Percentiles rank a stretch among this genome's conserved stretches.
Evolutionary conservation across 2,113 vertebrate genomes (phyloP).

Genomic region (Chionodraco myersi): DNA sequence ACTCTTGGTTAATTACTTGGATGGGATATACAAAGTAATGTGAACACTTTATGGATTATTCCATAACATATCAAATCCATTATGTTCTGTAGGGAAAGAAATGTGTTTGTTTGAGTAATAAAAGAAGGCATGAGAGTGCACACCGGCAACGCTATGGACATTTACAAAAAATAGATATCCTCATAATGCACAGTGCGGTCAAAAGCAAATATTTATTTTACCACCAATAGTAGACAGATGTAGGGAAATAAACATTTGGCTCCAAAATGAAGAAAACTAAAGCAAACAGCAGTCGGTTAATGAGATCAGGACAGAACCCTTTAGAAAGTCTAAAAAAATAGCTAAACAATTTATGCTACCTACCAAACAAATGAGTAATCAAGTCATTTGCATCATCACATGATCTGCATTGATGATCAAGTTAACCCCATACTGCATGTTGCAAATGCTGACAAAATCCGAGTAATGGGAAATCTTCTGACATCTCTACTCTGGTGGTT

Average conservation of each 20-base stretch:
- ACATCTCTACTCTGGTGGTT: constrained; percentile 15
- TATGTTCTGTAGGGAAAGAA: not conserved
- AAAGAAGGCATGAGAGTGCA: not conserved
- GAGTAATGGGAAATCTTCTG: constrained; percentile 8
- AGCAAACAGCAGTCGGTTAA: constrained; percentile 61
- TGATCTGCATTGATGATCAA: constrained; percentile 16
- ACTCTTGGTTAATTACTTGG: not conserved
- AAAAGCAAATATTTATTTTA: constrained; percentile 37
- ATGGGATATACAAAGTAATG: not conserved
- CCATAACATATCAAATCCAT: not conserved
- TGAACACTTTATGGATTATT: not conserved
- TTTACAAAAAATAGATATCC: not conserved
- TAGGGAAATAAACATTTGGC: constrained; percentile 49
- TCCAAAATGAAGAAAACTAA: constrained; percentile 32
- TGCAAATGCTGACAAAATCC: not conserved
- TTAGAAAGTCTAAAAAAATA: constrained; percentile 34
- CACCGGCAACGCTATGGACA: not conserved
- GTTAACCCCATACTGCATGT: not conserved
- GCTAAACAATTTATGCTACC: constrained; percentile 17
- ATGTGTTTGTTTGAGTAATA: not conserved
- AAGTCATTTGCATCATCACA: not conserved
- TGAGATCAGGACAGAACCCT: constrained; percentile 42
- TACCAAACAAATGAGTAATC: not conserved
- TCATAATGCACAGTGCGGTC: not conserved
- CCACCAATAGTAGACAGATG: constrained; percentile 16